phyloP scores from a whole-genome alignment of 2,888 invertebrate species.

The Mesochorus sp. region DNA sequence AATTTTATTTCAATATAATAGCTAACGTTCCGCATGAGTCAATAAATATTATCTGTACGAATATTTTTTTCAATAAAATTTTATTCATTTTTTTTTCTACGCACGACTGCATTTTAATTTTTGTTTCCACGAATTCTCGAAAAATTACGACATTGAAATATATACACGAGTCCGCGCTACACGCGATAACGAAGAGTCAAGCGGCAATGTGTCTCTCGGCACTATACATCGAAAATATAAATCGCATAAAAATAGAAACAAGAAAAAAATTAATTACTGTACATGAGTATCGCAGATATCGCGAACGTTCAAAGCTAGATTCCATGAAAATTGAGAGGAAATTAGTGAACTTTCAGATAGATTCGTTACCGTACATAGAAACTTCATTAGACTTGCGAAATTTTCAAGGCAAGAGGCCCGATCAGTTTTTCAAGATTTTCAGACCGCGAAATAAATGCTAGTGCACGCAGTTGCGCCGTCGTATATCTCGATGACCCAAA shows the following conservation, averaged over 20 bases:
- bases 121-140: too few relatives aligned
- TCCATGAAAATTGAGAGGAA: neutral
- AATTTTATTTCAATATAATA: too few relatives aligned
- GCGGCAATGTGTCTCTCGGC: slow-evolving; percentile 32
- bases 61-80: too few relatives aligned
- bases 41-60: too few relatives aligned
- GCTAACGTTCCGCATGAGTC: too few relatives aligned
- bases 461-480: too few relatives aligned
- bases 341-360: neutral
- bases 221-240: neutral
- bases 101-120: neutral
- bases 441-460: too few relatives aligned
- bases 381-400: neutral
- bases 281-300: too few relatives aligned
- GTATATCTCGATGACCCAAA: too few relatives aligned
- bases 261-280: too few relatives aligned
- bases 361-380: neutral
- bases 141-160: slow-evolving; percentile 30
- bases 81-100: neutral
- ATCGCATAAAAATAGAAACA: too few relatives aligned
- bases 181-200: slow-evolving; percentile 26
- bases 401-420: neutral
- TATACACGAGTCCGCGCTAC: slow-evolving; percentile 11
- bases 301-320: neutral
- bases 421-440: neutral